phyloP scores from a whole-genome alignment of 2,797 vertebrate genomes.

The Sitta carolinensis region DNA sequence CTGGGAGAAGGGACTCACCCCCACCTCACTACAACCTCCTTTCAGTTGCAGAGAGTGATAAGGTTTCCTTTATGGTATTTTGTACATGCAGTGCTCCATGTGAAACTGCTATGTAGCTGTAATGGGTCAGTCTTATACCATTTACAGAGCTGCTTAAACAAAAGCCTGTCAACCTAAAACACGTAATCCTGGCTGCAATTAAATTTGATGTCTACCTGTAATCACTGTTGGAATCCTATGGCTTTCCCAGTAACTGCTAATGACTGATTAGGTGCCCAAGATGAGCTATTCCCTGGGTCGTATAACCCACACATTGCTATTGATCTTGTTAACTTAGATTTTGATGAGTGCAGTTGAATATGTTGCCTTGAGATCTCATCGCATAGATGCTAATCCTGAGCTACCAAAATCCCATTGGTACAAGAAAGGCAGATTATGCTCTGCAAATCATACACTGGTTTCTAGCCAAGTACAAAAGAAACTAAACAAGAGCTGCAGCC shows the following conservation, averaged over 20 bases:
- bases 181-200: background rate
- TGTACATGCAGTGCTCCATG: background rate
- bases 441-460: background rate
- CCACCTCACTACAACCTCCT: background rate
- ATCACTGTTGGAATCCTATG: background rate
- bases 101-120: background rate
- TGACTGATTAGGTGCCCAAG: background rate
- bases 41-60: background rate
- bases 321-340: background rate
- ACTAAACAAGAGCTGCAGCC: slow-evolving; percentile 19
- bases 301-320: background rate
- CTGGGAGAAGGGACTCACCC: background rate
- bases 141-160: background rate
- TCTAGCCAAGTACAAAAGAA: slow-evolving; percentile 42
- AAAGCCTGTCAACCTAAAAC: background rate
- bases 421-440: slow-evolving; percentile 32
- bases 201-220: background rate
- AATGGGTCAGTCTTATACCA: background rate
- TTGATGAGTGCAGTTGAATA: background rate
- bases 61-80: background rate
- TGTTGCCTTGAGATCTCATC: background rate
- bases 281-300: background rate
- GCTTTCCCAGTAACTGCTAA: background rate
- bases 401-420: background rate
- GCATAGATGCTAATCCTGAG: background rate